phyloP scores from a whole-genome alignment of 2,797 vertebrate species.

The Myotis daubentonii region DNA sequence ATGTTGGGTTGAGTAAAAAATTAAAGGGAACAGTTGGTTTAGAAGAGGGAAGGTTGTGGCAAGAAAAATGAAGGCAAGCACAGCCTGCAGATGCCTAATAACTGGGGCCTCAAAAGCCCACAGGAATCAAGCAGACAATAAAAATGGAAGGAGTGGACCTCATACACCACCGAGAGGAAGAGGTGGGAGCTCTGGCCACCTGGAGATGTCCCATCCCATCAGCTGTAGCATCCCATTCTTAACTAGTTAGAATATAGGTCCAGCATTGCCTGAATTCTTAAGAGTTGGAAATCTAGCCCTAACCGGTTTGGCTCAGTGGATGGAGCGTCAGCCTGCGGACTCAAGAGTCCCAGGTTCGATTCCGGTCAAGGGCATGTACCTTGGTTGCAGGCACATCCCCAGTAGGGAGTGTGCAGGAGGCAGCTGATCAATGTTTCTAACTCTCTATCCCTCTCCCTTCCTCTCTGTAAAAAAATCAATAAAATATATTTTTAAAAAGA shows the following conservation, averaged over 20 bases:
- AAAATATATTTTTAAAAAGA: no score
- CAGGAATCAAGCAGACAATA: not conserved
- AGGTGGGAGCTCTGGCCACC: not conserved
- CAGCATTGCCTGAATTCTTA: not conserved
- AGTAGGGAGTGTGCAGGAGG: no score
- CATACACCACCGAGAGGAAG: rapidly evolving
- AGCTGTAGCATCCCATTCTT: not conserved
- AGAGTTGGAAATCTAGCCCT: not conserved
- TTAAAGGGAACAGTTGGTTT: not conserved
- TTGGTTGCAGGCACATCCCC: no score
- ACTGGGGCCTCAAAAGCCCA: not conserved
- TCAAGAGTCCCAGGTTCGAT: no score
- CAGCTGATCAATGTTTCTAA: no score
- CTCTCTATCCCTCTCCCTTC: no score
- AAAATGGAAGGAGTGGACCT: not conserved
- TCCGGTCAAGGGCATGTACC: no score
- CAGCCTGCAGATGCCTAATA: not conserved
- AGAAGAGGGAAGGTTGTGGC: not conserved
- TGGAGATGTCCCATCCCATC: not conserved
- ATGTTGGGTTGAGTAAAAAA: not conserved
- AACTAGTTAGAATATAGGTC: not conserved
- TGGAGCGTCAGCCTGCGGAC: no score
- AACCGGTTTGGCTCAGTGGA: no score
- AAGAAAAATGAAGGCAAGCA: not conserved
- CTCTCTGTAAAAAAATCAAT: no score